phyloP scores from a whole-genome alignment of 2,113 vertebrate genomes.

The Ctenomys sociabilis region DNA sequence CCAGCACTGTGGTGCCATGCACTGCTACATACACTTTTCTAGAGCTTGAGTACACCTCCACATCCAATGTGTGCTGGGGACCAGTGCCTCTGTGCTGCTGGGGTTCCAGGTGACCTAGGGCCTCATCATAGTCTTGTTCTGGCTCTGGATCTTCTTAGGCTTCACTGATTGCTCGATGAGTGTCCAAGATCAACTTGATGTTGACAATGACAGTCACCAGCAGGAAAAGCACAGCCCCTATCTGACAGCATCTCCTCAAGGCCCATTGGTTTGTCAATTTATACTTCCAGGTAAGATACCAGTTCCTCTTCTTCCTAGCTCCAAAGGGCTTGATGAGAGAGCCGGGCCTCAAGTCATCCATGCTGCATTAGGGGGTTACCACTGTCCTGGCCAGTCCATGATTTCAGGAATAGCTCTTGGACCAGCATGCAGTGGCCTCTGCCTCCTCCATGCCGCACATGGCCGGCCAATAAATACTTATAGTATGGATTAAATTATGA shows the following conservation, averaged over 20 bases:
- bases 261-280: conserved; percentile 93
- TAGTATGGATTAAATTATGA: neutral
- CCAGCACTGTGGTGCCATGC: conserved; percentile 97
- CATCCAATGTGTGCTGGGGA: conserved; percentile 93
- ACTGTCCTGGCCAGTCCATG: conserved; percentile 53
- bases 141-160: conserved; percentile 90
- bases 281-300: conserved; percentile 97
- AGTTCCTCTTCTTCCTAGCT: conserved; percentile 94
- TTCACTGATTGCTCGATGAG: conserved; percentile 92
- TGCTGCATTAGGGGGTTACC: conserved; percentile 72
- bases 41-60: conserved; percentile 97
- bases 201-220: conserved; percentile 97
- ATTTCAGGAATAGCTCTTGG: conserved; percentile 48
- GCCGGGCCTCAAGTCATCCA: conserved; percentile 97
- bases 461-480: too few relatives aligned
- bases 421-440: too few relatives aligned
- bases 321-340: conserved; percentile 91
- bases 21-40: conserved; percentile 98
- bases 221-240: conserved; percentile 93
- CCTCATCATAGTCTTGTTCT: conserved; percentile 93
- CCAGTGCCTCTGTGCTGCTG: conserved; percentile 88
- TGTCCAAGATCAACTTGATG: conserved; percentile 98
- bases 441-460: too few relatives aligned
- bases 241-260: conserved; percentile 93
- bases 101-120: conserved; percentile 90